These are phyloP conservation scores for Spicauda simplicius DNA, from an alignment of 2,888 invertebrate genomes.

Conservation along the genomic window DNA sequence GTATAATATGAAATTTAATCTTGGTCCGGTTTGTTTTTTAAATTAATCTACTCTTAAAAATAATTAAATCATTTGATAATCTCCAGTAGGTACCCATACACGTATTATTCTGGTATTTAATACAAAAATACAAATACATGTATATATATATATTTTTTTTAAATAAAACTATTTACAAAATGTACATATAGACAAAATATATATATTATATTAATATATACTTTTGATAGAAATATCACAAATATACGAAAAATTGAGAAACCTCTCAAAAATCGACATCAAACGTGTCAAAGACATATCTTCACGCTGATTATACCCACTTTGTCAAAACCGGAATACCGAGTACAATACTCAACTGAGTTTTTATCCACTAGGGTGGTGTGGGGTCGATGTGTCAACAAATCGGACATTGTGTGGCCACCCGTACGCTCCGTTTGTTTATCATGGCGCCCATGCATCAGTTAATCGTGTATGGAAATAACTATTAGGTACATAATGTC, in stretches of 20 bases:
- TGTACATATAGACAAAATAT: too few relatives aligned
- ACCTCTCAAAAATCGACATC: slow-evolving; percentile 7
- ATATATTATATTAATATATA: too few relatives aligned
- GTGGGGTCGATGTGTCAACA: slow-evolving; percentile 64
- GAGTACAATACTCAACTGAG: slow-evolving; percentile 19
- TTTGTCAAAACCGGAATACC: slow-evolving; percentile 23
- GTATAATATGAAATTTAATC: too few relatives aligned
- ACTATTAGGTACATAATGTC: slow-evolving; percentile 10
- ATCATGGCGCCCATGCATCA: slow-evolving; percentile 53
- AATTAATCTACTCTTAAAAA: too few relatives aligned
- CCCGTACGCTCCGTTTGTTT: slow-evolving; percentile 59
- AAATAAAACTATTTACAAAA: too few relatives aligned
- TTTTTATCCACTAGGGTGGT: slow-evolving; percentile 19
- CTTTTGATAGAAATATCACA: too few relatives aligned
- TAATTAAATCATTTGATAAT: too few relatives aligned
- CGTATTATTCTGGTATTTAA: too few relatives aligned
- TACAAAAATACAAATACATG: too few relatives aligned
- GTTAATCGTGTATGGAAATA: slow-evolving; percentile 61
- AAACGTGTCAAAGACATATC: slow-evolving; percentile 24
- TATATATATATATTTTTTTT: too few relatives aligned
- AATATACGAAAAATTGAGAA: slow-evolving; percentile 4
- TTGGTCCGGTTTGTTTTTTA: too few relatives aligned
- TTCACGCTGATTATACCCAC: slow-evolving; percentile 21
- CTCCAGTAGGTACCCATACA: too few relatives aligned
- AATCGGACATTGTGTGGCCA: slow-evolving; percentile 54